These are phyloP conservation scores for Pempheris klunzingeri DNA, from an alignment of 2,797 vertebrate genomes.

Conservation along the genomic window DNA sequence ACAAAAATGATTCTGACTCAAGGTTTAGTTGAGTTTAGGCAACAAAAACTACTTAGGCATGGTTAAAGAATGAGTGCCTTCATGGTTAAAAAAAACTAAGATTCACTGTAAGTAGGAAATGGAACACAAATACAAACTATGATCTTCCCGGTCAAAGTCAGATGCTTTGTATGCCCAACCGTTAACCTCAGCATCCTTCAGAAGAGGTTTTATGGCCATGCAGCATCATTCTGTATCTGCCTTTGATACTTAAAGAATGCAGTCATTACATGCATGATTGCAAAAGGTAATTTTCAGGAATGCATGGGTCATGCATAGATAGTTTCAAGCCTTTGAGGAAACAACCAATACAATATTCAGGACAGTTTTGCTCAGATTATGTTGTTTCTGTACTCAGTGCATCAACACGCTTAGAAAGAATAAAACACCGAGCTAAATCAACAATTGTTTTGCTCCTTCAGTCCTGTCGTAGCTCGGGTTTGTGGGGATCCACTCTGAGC, in stretches of 20 bases:
- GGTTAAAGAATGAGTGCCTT: background rate
- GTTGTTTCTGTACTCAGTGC: background rate
- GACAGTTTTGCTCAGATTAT: background rate
- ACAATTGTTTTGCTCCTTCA: conserved; percentile 6
- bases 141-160: background rate
- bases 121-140: background rate
- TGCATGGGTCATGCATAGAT: background rate
- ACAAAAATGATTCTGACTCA: too few species aligned
- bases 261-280: background rate
- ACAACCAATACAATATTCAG: background rate
- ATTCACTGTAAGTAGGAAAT: background rate
- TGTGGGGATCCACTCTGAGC: conserved; percentile 24
- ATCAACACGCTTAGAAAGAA: background rate
- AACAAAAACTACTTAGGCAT: background rate
- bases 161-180: background rate
- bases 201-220: background rate
- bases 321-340: background rate
- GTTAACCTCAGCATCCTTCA: background rate
- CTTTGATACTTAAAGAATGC: background rate
- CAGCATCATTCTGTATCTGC: background rate
- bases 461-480: background rate
- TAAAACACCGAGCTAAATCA: conserved; percentile 13
- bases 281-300: background rate
- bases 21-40: background rate
- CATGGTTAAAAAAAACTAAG: background rate